Conservation (phyloP, 2,888 invertebrate genomes). For the Ommatoiulus sabulosus region DNA sequence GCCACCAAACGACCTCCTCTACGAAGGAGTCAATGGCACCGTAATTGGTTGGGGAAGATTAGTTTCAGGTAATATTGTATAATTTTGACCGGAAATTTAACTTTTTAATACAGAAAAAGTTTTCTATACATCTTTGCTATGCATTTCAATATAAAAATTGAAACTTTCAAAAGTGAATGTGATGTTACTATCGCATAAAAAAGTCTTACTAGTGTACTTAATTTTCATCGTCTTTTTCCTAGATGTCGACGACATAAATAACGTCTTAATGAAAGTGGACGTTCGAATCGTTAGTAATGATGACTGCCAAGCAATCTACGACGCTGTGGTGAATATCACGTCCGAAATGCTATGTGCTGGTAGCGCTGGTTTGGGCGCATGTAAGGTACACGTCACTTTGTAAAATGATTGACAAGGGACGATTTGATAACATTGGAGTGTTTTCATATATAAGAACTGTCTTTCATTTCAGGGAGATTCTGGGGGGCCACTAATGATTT, state of each 20-base stretch:
- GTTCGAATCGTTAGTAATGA: slow-evolving; percentile 61
- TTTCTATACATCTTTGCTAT: no score
- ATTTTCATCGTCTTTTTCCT: not conserved
- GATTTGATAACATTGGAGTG: not conserved
- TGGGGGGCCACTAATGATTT: slow-evolving; percentile 49
- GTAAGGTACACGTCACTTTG: slow-evolving; percentile 76
- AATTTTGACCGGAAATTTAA: not conserved
- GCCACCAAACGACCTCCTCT: slow-evolving; percentile 68
- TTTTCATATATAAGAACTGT: not conserved
- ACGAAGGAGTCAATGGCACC: not conserved
- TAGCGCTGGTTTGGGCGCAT: slow-evolving; percentile 84
- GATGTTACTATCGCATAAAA: no score
- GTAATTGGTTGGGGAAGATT: slow-evolving; percentile 31
- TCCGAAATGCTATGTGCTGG: slow-evolving; percentile 91
- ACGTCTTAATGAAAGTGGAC: slow-evolving; percentile 68
- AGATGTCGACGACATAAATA: not conserved
- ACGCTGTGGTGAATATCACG: slow-evolving; percentile 72
- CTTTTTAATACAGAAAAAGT: no score
- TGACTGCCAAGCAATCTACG: slow-evolving; percentile 58
- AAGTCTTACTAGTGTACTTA: no score
- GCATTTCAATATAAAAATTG: no score
- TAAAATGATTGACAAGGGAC: not conserved
- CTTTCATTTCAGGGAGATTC: slow-evolving; percentile 25
- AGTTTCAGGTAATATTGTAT: not conserved
- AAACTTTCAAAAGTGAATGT: no score